Percentiles rank a stretch among this genome's conserved stretches.
Evolutionary conservation across 2,113 vertebrate genomes (phyloP).

Genomic region (Mesembrinibis cayennensis): DNA sequence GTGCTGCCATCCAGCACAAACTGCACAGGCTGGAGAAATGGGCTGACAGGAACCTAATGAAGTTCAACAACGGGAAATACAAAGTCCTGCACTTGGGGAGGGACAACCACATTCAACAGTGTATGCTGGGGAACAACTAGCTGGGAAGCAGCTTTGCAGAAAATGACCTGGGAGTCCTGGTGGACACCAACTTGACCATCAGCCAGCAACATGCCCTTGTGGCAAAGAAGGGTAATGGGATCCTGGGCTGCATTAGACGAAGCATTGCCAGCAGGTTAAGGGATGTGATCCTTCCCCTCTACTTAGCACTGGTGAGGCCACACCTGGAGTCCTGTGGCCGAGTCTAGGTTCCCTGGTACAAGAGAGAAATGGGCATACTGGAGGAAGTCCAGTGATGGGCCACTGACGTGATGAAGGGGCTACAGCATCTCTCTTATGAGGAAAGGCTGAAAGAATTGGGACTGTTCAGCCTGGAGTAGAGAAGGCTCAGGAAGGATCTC

Average conservation of each 20-base stretch:
- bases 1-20: not conserved
- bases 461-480: not conserved
- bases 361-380: not conserved
- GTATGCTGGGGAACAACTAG: not conserved
- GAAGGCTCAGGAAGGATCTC: not conserved
- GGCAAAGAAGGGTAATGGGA: not conserved
- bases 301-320: not conserved
- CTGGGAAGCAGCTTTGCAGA: not conserved
- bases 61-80: not conserved
- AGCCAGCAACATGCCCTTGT: accelerated
- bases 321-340: not conserved
- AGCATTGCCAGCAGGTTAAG: not conserved
- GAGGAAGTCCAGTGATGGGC: not conserved
- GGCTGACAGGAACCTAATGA: not conserved
- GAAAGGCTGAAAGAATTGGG: not conserved
- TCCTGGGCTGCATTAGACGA: not conserved
- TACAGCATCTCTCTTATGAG: not conserved
- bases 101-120: not conserved
- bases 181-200: not conserved
- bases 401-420: not conserved
- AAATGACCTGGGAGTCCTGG: not conserved
- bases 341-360: accelerated
- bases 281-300: not conserved
- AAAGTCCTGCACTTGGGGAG: not conserved
- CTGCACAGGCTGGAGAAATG: not conserved